Percentiles rank a stretch among this genome's conserved stretches.
These are phyloP conservation scores for Lutraria rhynchaena DNA, from an alignment of 1,140 invertebrate species.

Conservation along the genomic window DNA sequence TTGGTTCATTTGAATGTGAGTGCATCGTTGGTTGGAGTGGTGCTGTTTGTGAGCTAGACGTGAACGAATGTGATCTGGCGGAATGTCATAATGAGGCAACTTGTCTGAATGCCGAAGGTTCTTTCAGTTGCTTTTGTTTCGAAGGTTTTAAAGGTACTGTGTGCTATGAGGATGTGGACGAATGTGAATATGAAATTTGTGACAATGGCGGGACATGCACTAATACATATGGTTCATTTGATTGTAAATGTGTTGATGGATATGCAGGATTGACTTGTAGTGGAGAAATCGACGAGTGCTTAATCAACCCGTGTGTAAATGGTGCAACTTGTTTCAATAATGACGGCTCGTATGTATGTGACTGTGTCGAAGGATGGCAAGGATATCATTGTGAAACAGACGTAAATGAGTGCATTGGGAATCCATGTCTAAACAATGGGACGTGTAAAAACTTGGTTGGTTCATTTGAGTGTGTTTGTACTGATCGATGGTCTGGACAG, in stretches of 20 bases:
- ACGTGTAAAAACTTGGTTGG: conserved; percentile 54
- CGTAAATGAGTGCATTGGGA: conserved; percentile 85
- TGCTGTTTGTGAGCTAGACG: conserved; percentile 39
- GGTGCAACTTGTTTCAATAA: conserved; percentile 34
- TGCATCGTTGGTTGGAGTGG: conserved; percentile 53
- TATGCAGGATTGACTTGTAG: conserved; percentile 84
- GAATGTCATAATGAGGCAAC: conserved; percentile 54
- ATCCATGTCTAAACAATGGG: conserved; percentile 64
- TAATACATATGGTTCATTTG: conserved; percentile 44
- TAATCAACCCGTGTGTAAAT: conserved; percentile 57
- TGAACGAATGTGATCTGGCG: conserved; percentile 38
- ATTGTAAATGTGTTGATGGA: conserved; percentile 87
- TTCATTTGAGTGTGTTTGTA: conserved; percentile 37
- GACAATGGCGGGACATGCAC: conserved; percentile 32
- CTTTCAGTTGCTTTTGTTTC: conserved; percentile 48
- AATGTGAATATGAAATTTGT: conserved; percentile 80
- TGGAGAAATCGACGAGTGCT: conserved; percentile 45
- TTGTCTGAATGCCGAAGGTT: conserved; percentile 33
- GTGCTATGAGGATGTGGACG: conserved; percentile 49
- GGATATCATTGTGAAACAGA: conserved; percentile 95
- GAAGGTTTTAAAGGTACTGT: conserved; percentile 45
- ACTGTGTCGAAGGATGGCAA: conserved; percentile 90
- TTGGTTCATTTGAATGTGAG: conserved; percentile 39
- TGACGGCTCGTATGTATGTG: conserved; percentile 82
- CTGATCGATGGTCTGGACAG: neutral